Percentiles rank a stretch among this genome's conserved stretches.
phyloP scores from a whole-genome alignment of 2,797 vertebrate species.

The Picus viridis region DNA sequence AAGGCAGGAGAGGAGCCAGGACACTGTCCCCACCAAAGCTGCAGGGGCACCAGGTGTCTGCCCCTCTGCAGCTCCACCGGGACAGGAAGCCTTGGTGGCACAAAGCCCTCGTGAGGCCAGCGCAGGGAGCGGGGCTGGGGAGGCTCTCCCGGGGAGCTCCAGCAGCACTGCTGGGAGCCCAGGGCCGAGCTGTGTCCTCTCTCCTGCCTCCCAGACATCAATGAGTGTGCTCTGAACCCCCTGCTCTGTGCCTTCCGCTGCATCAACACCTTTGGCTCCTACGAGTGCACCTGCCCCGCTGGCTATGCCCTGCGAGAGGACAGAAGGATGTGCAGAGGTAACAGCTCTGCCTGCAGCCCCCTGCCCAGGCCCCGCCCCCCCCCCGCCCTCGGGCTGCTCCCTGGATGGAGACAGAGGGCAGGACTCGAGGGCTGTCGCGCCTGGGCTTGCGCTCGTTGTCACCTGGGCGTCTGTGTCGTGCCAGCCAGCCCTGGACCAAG shows the following conservation, averaged over 20 bases:
- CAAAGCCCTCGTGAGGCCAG: not conserved
- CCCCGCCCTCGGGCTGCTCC: too few species aligned
- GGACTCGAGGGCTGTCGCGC: not conserved
- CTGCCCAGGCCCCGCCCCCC: not conserved
- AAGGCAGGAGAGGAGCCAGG: not conserved
- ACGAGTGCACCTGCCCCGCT: slow-evolving; percentile 91
- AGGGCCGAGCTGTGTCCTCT: not conserved
- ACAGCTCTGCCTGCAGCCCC: not conserved
- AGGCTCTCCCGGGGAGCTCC: not conserved
- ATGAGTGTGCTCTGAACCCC: slow-evolving; percentile 92
- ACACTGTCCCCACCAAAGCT: not conserved
- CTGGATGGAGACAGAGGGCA: not conserved
- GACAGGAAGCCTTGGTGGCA: not conserved
- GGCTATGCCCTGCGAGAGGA: slow-evolving; percentile 92
- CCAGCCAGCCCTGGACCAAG: not conserved
- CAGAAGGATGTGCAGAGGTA: slow-evolving; percentile 93
- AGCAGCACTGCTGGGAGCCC: not conserved
- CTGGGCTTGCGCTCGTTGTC: not conserved
- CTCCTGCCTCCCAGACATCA: slow-evolving; percentile 82
- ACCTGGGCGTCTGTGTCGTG: accelerated
- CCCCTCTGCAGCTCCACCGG: not conserved
- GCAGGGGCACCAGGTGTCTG: not conserved
- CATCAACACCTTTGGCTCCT: slow-evolving; percentile 92
- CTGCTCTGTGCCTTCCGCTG: slow-evolving; percentile 96
- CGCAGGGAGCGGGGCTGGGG: accelerated